Evolutionary conservation across 2,797 vertebrate species (phyloP).

Genomic region (Mycteria americana): DNA sequence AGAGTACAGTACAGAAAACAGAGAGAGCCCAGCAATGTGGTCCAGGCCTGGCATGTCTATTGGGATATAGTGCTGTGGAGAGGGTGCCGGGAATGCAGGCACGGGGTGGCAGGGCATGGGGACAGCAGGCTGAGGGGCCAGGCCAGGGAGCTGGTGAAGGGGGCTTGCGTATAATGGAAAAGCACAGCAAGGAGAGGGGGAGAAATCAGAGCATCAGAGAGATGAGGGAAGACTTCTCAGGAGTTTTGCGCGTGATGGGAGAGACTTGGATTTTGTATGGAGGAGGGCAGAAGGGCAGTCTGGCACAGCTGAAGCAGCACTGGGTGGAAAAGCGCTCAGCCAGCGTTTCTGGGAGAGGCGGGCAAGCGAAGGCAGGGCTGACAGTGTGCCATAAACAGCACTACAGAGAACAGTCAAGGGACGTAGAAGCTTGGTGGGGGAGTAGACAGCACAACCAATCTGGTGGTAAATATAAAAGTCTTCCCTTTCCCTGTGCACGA

Average conservation of each 20-base stretch:
- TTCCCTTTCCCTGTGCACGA: background rate
- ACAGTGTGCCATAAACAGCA: accelerated
- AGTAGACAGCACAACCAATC: background rate
- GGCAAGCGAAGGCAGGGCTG: background rate
- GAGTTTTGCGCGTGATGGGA: background rate
- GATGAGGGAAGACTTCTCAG: background rate
- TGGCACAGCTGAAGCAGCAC: background rate
- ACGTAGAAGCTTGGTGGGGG: background rate
- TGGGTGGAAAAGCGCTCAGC: accelerated
- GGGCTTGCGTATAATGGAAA: background rate
- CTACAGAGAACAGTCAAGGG: background rate
- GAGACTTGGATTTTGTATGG: background rate
- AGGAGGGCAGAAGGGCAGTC: background rate
- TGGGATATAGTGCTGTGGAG: background rate
- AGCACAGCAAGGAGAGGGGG: background rate
- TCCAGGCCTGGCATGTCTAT: background rate
- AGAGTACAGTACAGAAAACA: background rate
- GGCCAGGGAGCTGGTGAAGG: background rate
- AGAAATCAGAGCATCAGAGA: background rate
- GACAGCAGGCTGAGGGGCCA: background rate
- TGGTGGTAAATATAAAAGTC: background rate
- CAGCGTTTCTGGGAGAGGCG: background rate
- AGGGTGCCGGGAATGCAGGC: background rate
- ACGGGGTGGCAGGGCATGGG: accelerated
- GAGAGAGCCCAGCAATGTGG: background rate